Conservation (phyloP, 2,888 invertebrate genomes). For the Venusia cambrica region DNA sequence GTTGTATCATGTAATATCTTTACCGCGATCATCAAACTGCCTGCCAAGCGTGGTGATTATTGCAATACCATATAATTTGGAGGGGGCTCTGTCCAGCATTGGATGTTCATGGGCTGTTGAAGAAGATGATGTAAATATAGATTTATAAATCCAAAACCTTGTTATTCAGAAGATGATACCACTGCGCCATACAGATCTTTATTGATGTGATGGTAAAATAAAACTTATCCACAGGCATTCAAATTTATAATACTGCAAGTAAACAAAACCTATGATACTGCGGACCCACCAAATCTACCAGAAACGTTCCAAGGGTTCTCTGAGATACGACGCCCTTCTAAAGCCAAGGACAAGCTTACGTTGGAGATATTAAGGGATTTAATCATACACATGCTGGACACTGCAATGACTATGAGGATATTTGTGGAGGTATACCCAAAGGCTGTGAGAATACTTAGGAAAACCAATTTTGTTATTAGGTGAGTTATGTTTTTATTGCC, state of each 20-base stretch:
- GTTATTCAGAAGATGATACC: too few species aligned
- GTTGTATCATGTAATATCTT: too few species aligned
- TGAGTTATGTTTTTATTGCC: too few species aligned
- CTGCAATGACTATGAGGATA: conserved; percentile 83
- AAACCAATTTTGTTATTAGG: conserved; percentile 81
- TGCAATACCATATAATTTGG: too few species aligned
- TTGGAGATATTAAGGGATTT: conserved; percentile 82
- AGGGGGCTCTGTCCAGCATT: too few species aligned
- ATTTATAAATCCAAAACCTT: too few species aligned
- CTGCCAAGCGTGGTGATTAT: too few species aligned
- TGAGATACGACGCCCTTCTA: conserved; percentile 59
- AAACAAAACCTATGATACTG: conserved; percentile 68
- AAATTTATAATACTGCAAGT: conserved; percentile 75
- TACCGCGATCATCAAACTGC: too few species aligned
- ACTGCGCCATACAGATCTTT: too few species aligned
- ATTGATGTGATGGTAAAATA: too few species aligned
- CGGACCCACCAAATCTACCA: conserved; percentile 67
- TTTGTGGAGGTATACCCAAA: conserved; percentile 85
- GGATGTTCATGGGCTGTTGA: too few species aligned
- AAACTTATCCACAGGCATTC: conserved; percentile 63
- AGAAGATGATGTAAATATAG: too few species aligned
- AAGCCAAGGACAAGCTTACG: conserved; percentile 56
- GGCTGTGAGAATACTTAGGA: conserved; percentile 75
- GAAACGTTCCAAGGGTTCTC: conserved; percentile 71
- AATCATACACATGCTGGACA: conserved; percentile 85